Evolutionary conservation across 2,888 invertebrate genomes (phyloP).

Genomic region (Drosophila fungiperda): DNA sequence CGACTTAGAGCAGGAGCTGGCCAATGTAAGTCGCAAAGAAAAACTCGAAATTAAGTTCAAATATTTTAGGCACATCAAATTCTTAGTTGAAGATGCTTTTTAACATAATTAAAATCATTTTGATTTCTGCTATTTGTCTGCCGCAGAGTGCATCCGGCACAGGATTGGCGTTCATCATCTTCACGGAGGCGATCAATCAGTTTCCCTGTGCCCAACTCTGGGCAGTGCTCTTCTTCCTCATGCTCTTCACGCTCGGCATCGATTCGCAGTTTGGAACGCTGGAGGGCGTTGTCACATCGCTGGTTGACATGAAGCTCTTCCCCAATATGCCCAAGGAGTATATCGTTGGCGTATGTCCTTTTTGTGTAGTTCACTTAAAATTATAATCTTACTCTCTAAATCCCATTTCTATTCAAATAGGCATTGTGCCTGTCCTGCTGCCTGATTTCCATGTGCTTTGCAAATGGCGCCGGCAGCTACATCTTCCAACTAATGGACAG

Average conservation of each 20-base stretch:
- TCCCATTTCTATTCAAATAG: constrained; percentile 52
- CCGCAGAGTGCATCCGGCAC: constrained; percentile 97
- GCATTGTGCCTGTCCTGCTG: constrained; percentile 92
- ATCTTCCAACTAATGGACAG: constrained; percentile 97
- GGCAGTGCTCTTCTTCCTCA: constrained; percentile 97
- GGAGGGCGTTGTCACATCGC: constrained; percentile 97
- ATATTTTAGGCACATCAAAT: not conserved
- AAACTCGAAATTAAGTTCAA: not conserved
- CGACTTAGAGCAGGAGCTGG: constrained; percentile 93
- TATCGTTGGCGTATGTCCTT: constrained; percentile 88
- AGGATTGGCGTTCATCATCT: constrained; percentile 98
- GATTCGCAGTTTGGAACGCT: constrained; percentile 98
- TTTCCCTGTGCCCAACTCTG: constrained; percentile 98
- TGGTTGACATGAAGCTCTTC: constrained; percentile 97
- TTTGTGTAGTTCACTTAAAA: not conserved
- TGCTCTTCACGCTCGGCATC: constrained; percentile 98
- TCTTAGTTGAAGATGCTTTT: not conserved
- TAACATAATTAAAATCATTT: not conserved
- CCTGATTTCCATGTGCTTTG: constrained; percentile 94
- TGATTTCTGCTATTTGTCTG: not conserved
- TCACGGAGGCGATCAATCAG: constrained; percentile 99
- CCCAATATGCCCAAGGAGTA: constrained; percentile 96
- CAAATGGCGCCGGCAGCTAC: constrained; percentile 97
- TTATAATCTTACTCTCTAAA: not conserved
- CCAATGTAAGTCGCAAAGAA: constrained; percentile 89